phyloP scores from a whole-genome alignment of 2,888 invertebrate genomes.

The Ellobium chinense region DNA sequence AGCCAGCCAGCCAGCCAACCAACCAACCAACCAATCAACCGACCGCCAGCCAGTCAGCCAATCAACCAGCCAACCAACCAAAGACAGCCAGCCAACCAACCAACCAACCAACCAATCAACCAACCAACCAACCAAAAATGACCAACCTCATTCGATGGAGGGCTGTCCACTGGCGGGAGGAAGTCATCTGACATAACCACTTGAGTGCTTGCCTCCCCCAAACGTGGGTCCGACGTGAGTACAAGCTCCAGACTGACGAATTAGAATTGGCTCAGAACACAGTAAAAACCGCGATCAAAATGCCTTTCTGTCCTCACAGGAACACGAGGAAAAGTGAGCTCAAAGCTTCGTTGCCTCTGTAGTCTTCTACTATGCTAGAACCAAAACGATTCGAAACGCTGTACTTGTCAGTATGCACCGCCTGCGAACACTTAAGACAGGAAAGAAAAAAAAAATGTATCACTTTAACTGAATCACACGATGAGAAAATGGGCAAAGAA shows the following conservation, averaged over 20 bases:
- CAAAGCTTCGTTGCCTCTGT: neutral
- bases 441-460: neutral
- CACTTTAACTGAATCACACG: too few relatives aligned
- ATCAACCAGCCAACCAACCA: neutral
- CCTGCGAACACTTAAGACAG: too few relatives aligned
- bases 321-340: neutral
- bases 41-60: neutral
- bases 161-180: conserved; percentile 41
- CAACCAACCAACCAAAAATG: neutral
- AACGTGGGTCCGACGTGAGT: conserved; percentile 14
- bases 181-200: conserved; percentile 45
- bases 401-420: too few relatives aligned
- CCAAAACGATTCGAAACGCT: too few relatives aligned
- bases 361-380: neutral
- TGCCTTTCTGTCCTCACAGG: neutral
- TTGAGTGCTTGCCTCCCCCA: conserved; percentile 31
- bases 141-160: conserved; percentile 36
- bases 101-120: neutral
- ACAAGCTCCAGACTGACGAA: conserved; percentile 37
- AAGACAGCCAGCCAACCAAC: neutral
- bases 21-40: neutral
- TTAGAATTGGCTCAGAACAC: neutral
- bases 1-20: neutral
- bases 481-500: too few relatives aligned
- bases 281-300: neutral